phyloP scores from a whole-genome alignment of 2,888 invertebrate species.

The Hofmannophila pseudospretella region DNA sequence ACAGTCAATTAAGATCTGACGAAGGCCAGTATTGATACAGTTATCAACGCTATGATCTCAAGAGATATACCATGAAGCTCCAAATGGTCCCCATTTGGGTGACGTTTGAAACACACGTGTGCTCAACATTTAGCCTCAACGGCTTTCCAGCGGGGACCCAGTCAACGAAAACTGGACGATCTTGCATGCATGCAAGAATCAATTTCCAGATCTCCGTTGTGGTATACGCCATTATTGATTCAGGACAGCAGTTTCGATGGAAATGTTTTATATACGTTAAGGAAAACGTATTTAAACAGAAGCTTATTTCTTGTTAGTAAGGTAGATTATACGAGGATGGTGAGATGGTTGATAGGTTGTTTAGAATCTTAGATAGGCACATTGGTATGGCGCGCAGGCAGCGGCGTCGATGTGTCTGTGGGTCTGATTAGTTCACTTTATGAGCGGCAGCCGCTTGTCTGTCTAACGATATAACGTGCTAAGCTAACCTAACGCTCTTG shows the following conservation, averaged over 20 bases:
- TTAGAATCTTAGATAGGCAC: no score
- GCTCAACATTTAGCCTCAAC: slow-evolving; percentile 49
- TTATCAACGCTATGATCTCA: slow-evolving; percentile 62
- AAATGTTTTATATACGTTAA: slow-evolving; percentile 47
- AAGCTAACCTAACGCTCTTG: no score
- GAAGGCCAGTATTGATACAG: slow-evolving; percentile 45
- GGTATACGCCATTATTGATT: slow-evolving; percentile 40
- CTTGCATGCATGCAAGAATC: slow-evolving; percentile 13
- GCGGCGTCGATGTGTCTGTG: slow-evolving; percentile 72
- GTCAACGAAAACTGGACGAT: slow-evolving; percentile 28
- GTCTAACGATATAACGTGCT: slow-evolving; percentile 13
- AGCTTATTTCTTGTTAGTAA: slow-evolving; percentile 23
- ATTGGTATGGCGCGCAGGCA: slow-evolving; percentile 62
- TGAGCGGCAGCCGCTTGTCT: slow-evolving; percentile 56
- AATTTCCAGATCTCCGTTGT: slow-evolving; percentile 18
- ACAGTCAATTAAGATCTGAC: slow-evolving; percentile 29
- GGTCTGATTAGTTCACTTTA: slow-evolving; percentile 68
- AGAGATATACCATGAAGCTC: slow-evolving; percentile 47
- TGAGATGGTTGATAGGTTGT: slow-evolving; percentile 32
- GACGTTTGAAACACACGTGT: slow-evolving; percentile 70
- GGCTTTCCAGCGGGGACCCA: slow-evolving; percentile 15
- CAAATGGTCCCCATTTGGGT: slow-evolving; percentile 66
- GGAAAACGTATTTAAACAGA: slow-evolving; percentile 18
- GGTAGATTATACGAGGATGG: slow-evolving; percentile 22
- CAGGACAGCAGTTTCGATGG: slow-evolving; percentile 32